Evolutionary conservation across 2,888 invertebrate species (phyloP).

Genomic region (Caenorhabditis sp.): DNA sequence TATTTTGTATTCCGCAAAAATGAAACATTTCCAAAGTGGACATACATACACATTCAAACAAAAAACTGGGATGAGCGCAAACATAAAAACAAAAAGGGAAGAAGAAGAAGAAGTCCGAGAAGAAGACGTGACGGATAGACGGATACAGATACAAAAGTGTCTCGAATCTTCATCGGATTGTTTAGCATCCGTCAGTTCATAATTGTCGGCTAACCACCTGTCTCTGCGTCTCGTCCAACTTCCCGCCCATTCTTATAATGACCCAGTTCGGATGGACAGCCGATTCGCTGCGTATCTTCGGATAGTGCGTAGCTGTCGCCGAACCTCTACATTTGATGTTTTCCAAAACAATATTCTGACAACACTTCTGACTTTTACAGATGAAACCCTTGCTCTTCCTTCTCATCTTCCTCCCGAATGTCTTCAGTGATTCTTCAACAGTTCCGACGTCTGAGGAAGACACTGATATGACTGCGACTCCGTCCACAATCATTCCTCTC

Average conservation of each 20-base stretch:
- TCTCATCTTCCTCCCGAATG: conserved; percentile 1
- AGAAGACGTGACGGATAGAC: conserved; percentile 4
- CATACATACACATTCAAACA: no score
- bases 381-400: conserved; percentile 18
- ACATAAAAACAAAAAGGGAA: conserved; percentile 41
- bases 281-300: conserved; percentile 32
- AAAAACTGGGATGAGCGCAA: no score
- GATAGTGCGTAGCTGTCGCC: conserved; percentile 1
- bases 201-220: conserved; percentile 40
- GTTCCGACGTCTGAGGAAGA: conserved; percentile 27
- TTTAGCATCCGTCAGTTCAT: conserved; percentile 37
- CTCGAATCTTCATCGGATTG: conserved; percentile 20
- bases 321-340: conserved; percentile 14
- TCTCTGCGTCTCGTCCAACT: conserved; percentile 28
- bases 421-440: not conserved
- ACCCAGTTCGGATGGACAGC: conserved; percentile 44
- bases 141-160: conserved; percentile 5
- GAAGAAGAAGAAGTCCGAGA: conserved; percentile 14
- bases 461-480: conserved; percentile 44
- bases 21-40: conserved; percentile 38
- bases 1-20: conserved; percentile 11
- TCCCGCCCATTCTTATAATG: conserved; percentile 25
- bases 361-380: conserved; percentile 6
- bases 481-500: conserved; percentile 10
- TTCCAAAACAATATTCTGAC: not conserved